Conservation (phyloP, 2,797 vertebrate species). For the Chiroxiphia lanceolata region DNA sequence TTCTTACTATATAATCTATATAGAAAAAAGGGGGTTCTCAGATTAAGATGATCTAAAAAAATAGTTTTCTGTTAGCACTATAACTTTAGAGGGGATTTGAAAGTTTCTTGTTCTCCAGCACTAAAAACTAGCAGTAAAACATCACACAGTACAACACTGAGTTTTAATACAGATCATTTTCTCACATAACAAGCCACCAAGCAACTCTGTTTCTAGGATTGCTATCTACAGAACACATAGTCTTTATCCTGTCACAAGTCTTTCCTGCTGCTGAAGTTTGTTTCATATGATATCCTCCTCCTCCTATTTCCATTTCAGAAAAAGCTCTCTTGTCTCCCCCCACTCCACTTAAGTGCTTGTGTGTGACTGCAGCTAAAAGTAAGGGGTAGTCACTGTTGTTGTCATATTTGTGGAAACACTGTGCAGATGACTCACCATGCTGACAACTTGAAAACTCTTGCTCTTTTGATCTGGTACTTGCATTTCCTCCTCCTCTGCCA, state of each 20-base stretch:
- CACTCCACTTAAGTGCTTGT: not conserved
- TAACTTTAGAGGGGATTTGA: conserved; percentile 52
- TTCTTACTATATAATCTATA: not conserved
- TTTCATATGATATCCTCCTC: not conserved
- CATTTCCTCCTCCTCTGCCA: not conserved
- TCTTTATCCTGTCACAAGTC: not conserved
- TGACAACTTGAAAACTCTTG: not conserved
- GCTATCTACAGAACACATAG: not conserved
- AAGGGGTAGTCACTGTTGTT: not conserved
- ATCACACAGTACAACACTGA: not conserved
- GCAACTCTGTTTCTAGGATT: not conserved
- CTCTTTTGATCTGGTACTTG: not conserved
- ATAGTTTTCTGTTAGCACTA: conserved; percentile 29
- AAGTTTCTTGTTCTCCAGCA: conserved; percentile 39
- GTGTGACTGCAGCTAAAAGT: not conserved
- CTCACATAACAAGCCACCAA: not conserved
- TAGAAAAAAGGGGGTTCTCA: not conserved
- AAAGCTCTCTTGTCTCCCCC: not conserved
- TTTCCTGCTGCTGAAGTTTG: not conserved
- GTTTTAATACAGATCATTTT: not conserved
- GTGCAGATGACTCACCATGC: not conserved
- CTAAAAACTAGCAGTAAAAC: conserved; percentile 52
- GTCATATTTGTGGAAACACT: not conserved
- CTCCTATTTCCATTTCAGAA: not conserved
- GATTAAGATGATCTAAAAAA: not conserved